These are phyloP conservation scores for Chromoteleia sp. DNA, from an alignment of 2,888 invertebrate genomes.

Conservation along the genomic window DNA sequence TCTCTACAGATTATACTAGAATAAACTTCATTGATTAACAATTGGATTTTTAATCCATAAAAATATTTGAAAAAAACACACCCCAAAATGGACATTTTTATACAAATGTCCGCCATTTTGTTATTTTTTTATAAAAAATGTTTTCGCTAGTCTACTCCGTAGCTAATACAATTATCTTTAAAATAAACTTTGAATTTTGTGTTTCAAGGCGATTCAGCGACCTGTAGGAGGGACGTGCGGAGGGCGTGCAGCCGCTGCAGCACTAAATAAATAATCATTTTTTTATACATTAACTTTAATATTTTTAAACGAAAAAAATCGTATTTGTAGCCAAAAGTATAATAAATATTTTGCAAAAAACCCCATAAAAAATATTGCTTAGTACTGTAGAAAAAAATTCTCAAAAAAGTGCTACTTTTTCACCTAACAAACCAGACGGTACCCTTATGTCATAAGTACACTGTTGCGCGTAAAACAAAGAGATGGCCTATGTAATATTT, in stretches of 20 bases:
- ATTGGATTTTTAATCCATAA: conserved; percentile 16
- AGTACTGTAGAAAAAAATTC: conserved; percentile 13
- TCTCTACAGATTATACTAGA: conserved; percentile 18
- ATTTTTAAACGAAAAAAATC: conserved; percentile 13
- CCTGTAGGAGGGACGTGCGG: conserved; percentile 2
- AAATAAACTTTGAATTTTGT: conserved; percentile 22
- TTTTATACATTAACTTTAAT: background rate
- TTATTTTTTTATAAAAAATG: conserved; percentile 20
- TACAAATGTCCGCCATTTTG: conserved; percentile 21
- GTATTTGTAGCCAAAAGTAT: conserved; percentile 2
- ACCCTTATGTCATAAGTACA: too few relatives aligned
- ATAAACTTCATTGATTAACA: conserved; percentile 12
- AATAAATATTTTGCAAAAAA: conserved; percentile 18
- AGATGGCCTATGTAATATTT: too few relatives aligned
- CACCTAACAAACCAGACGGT: conserved; percentile 10
- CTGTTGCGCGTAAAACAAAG: too few relatives aligned
- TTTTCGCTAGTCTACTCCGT: conserved; percentile 16
- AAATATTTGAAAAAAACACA: conserved; percentile 4
- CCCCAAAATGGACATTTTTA: background rate
- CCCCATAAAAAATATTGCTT: conserved; percentile 14
- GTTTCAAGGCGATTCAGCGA: conserved; percentile 19
- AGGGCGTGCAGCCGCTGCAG: conserved; percentile 5
- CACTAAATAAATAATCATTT: background rate
- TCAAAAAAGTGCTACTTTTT: conserved; percentile 13
- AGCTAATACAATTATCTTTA: conserved; percentile 16